phyloP scores from a whole-genome alignment of 2,113 vertebrate species.

The Apteryx mantelli region DNA sequence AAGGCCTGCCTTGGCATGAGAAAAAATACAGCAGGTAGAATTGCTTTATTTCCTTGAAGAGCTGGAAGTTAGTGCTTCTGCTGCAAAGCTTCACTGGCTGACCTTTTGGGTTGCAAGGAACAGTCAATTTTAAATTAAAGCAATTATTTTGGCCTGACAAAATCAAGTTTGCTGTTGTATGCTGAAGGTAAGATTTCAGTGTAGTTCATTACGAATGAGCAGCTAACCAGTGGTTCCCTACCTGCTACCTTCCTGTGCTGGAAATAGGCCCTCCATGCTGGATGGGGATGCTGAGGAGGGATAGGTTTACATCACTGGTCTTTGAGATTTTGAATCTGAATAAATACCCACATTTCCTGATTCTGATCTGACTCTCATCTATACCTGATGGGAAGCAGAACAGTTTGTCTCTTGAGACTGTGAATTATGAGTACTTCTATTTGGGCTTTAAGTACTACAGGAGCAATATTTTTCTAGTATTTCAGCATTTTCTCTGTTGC shows the following conservation, averaged over 20 bases:
- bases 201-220: background rate
- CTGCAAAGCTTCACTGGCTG: background rate
- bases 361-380: background rate
- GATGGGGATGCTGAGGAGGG: background rate
- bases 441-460: background rate
- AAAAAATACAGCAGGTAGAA: background rate
- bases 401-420: background rate
- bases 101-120: background rate
- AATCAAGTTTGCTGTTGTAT: background rate
- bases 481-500: constrained; percentile 42
- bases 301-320: background rate
- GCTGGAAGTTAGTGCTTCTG: background rate
- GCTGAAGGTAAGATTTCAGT: background rate
- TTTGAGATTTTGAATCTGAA: background rate
- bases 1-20: background rate
- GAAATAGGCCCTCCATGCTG: background rate
- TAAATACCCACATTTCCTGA: background rate
- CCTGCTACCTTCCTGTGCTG: background rate
- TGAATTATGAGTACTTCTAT: background rate
- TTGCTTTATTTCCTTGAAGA: background rate
- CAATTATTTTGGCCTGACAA: background rate
- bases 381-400: background rate
- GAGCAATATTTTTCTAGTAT: constrained; percentile 40
- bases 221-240: background rate
- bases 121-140: background rate